Evolutionary conservation across 2,113 vertebrate species (phyloP), one percentile per base, ranked within the genome.

Genomic region (Hippocampus barbouri): DNA sequence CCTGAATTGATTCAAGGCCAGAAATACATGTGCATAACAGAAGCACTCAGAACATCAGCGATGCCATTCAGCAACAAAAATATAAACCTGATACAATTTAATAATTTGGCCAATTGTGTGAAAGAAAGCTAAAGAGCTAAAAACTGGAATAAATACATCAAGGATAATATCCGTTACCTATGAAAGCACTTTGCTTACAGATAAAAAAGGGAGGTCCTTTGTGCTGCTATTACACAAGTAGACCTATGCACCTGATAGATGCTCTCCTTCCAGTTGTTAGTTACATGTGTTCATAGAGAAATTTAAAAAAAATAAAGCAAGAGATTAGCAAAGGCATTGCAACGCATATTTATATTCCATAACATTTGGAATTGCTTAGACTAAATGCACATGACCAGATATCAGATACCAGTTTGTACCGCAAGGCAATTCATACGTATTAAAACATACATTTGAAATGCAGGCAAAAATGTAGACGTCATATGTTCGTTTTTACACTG

Each of bases 191-290:
- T 62, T 67, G 10, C 64, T 71, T 68, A 62, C 45, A 76, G 51
- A 82, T 72, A 45, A 69, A 76, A 10, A 43, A 68, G 15, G 66
- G 61, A 83, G 69, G 66, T 79, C 81, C 78, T 64, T 38, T 72
- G 64, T 79, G 69, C 47, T 72, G 63, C 56, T 45, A 62, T 62
- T 71, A 51, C 62, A 79, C 59, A 53, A 73, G 45, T 75, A 74
- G n/a, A 25, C 59, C 68, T 57, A 40, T 65, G 45, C 72, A 80
- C 74, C 75, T 80, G 83, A 82, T 60, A 62, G 51, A 70, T 68
- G 71, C 59, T 70, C 23, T 65, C 4, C n/a, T 47, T 75, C 30
- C 20, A 68, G 57, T 23, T 38, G 47, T 53, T 65, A 74, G 59
- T 73, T 57, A 25, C 47, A 79, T 34, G 40, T 45, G 56, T 53